Percentiles rank a stretch among this genome's conserved stretches.
These are phyloP conservation scores for Euleptes europaea DNA, from an alignment of 2,113 vertebrate species.

Conservation along the genomic window DNA sequence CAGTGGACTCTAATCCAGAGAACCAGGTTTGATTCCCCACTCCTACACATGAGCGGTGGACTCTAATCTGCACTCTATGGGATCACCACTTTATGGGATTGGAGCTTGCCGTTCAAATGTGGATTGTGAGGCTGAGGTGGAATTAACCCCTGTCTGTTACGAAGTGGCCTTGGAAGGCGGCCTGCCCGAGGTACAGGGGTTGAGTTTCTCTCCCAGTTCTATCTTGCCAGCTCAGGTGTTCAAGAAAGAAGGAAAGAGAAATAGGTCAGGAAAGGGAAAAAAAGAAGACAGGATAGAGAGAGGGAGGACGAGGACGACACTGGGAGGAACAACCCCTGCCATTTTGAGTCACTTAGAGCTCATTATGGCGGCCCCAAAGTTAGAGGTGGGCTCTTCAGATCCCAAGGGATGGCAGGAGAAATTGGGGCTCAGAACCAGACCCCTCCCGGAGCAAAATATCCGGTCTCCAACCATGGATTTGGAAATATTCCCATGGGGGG, in stretches of 20 bases:
- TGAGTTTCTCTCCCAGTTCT: too few species aligned
- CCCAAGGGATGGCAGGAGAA: neutral
- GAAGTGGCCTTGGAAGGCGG: neutral
- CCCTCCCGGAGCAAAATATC: neutral
- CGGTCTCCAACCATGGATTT: neutral
- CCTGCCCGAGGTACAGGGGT: too few species aligned
- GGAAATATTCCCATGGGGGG: neutral
- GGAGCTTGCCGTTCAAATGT: neutral
- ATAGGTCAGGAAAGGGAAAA: neutral
- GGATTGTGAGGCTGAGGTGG: too few species aligned
- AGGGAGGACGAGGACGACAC: too few species aligned
- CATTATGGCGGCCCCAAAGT: neutral
- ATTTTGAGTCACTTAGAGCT: too few species aligned
- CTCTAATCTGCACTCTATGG: too few species aligned
- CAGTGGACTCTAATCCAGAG: too few species aligned
- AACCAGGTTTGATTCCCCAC: too few species aligned
- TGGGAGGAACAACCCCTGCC: too few species aligned
- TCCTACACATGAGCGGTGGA: too few species aligned
- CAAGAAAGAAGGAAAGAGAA: neutral
- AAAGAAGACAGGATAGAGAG: neutral
- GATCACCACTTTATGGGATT: neutral
- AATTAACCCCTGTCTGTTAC: neutral
- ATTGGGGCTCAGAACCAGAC: neutral
- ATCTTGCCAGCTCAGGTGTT: neutral
- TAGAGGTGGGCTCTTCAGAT: neutral